Conservation (phyloP, 2,888 invertebrate genomes). For the Heteromurus nitidus region DNA sequence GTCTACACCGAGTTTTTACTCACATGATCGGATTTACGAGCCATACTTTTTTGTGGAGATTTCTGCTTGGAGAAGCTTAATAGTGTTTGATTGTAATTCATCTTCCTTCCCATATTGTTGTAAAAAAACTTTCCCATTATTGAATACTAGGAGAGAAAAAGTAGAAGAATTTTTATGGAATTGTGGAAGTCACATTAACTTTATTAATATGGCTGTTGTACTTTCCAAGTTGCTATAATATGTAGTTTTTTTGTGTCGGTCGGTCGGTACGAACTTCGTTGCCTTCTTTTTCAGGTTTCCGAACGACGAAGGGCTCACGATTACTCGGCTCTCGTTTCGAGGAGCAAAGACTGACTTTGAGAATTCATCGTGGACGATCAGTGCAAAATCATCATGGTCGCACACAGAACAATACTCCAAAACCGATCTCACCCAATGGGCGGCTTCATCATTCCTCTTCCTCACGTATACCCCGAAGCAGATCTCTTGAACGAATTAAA, state of each 20-base stretch:
- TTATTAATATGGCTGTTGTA: too few species aligned
- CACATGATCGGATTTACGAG: slow-evolving; percentile 41
- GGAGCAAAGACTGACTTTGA: slow-evolving; percentile 90
- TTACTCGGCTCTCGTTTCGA: slow-evolving; percentile 82
- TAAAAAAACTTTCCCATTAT: background rate
- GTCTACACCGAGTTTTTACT: slow-evolving; percentile 29
- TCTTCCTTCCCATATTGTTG: slow-evolving; percentile 22
- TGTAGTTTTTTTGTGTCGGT: background rate
- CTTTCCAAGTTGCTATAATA: background rate
- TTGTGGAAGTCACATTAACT: too few species aligned
- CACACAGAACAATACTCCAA: slow-evolving; percentile 64
- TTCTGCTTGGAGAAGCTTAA: slow-evolving; percentile 4
- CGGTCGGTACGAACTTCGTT: too few species aligned
- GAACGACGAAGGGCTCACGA: slow-evolving; percentile 85
- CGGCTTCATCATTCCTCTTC: slow-evolving; percentile 67
- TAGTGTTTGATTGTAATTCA: slow-evolving; percentile 18
- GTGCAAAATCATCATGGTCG: slow-evolving; percentile 77
- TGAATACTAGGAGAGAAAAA: background rate
- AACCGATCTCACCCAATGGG: slow-evolving; percentile 70
- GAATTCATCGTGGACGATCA: slow-evolving; percentile 91
- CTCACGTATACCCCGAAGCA: slow-evolving; percentile 71
- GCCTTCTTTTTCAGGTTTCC: slow-evolving; percentile 80
- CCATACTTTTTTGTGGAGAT: slow-evolving; percentile 12
- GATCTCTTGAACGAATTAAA: slow-evolving; percentile 73
- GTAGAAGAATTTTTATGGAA: background rate